Conservation (phyloP, 2,113 vertebrate genomes). For the Oceanodroma tethys region DNA sequence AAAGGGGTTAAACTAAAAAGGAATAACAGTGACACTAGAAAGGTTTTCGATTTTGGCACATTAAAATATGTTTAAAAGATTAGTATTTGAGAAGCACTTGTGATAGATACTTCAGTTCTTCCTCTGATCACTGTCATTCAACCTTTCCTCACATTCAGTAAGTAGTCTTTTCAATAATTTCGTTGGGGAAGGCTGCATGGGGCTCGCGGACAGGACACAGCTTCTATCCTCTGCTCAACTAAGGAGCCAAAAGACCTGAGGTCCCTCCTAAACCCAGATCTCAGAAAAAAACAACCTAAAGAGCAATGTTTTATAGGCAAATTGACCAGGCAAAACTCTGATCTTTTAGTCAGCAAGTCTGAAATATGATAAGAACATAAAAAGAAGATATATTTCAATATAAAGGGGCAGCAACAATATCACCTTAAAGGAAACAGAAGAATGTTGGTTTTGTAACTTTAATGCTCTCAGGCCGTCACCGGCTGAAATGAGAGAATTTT, state of each 20-base stretch:
- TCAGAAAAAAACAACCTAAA: background rate
- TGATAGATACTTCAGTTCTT: background rate
- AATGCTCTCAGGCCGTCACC: background rate
- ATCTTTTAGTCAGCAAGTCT: background rate
- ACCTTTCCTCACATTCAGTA: background rate
- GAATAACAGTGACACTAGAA: background rate
- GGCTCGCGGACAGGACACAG: background rate
- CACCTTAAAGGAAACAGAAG: background rate
- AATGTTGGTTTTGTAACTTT: background rate
- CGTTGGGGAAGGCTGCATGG: fast-evolving
- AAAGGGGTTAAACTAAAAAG: background rate
- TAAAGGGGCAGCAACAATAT: background rate
- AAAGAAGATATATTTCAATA: background rate
- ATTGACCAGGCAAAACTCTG: background rate
- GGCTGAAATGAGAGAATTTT: slow-evolving; percentile 26
- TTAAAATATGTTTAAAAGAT: background rate
- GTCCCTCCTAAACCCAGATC: background rate
- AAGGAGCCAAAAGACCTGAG: background rate
- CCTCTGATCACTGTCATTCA: background rate
- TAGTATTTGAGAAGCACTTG: background rate
- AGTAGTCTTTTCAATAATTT: background rate
- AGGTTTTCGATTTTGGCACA: background rate
- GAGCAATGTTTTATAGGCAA: background rate
- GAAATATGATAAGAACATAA: background rate
- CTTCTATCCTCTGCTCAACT: background rate